Conservation (phyloP, 1,140 invertebrate genomes). For the Hycleus phaleratus region DNA sequence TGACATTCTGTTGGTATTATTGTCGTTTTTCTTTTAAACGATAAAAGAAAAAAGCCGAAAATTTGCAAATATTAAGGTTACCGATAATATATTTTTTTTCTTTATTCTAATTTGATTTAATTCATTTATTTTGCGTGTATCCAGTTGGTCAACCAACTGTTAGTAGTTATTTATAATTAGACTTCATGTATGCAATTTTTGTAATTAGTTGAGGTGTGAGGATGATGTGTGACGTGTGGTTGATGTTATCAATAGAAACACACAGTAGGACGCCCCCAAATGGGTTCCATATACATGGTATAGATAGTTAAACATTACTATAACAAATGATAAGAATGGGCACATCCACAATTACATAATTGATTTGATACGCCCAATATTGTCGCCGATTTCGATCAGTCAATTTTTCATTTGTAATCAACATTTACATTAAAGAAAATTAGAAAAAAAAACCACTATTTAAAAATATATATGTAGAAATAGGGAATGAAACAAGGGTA, state of each 20-base stretch:
- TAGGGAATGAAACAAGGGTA: no score
- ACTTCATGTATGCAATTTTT: constrained; percentile 6
- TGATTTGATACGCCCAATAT: not conserved
- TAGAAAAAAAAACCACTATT: no score
- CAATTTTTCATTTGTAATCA: no score
- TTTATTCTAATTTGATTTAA: not conserved
- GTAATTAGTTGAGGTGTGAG: constrained; percentile 16
- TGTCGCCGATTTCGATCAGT: not conserved
- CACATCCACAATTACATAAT: constrained; percentile 6
- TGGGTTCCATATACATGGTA: no score
- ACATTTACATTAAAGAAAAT: no score
- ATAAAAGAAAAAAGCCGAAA: no score
- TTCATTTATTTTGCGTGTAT: not conserved
- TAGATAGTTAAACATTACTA: no score
- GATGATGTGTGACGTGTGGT: constrained; percentile 10
- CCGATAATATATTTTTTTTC: not conserved
- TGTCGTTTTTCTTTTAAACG: not conserved
- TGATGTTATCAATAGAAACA: constrained; percentile 6
- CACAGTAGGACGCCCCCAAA: constrained; percentile 6
- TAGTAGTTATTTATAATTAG: not conserved
- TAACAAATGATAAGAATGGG: not conserved
- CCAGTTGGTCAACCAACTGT: not conserved
- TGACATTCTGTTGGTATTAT: not conserved
- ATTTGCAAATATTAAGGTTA: no score
- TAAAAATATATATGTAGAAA: no score